Evolutionary conservation across 2,888 invertebrate genomes (phyloP), one percentile per base, ranked within the genome.

Genomic region (Kuschelorhynchus macadamiae): DNA sequence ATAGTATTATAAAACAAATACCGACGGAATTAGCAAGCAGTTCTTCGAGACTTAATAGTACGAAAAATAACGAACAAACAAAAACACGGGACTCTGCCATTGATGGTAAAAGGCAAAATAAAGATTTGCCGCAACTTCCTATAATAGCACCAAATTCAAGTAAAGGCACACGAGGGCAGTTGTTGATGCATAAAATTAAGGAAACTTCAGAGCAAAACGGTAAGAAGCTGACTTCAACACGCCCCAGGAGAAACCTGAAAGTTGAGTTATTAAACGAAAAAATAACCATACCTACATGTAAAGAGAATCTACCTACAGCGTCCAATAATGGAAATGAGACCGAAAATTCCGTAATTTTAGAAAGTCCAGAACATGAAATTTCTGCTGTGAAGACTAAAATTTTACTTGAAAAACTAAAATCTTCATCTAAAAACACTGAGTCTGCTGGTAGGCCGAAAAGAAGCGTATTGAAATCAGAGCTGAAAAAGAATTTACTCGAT

Each of bases 381-480:
- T 14, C 63, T 33, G 69, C 53, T 20, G 42, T 60, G 0, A 72
- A 67, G 11, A 61, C 66, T 0, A 71, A 64, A 44, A 25, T 66
- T 14, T 49, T 73, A 25, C 55, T 72, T 9, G 71, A 71, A 39
- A 73, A 69, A 59, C 16, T 72, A 9, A 71, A 57, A 55, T 44
- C 56, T 18, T 64, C 67, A 8, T 53, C 59, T 5, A 72, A 67
- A 42, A 72, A 67, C 20, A 2, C 12, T 21, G 47, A 32, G 8
- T n/a, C 1, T 8, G 20, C 12, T 16, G 21, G 4, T 25, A 25
- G 25, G 7, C 25, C 25, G 4, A 25, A 25, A 25, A 3, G 25
- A 5, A 7, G 3, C 25, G 25, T 7, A 25, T 3, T 7, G 7
- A 25, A 14, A 2, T 32, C 14, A 18, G 32, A 42, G 20, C 18